Evolutionary conservation across 1,140 invertebrate species (phyloP), one percentile per base, ranked within the genome.

Genomic region (Tetragnatha versicolor): DNA sequence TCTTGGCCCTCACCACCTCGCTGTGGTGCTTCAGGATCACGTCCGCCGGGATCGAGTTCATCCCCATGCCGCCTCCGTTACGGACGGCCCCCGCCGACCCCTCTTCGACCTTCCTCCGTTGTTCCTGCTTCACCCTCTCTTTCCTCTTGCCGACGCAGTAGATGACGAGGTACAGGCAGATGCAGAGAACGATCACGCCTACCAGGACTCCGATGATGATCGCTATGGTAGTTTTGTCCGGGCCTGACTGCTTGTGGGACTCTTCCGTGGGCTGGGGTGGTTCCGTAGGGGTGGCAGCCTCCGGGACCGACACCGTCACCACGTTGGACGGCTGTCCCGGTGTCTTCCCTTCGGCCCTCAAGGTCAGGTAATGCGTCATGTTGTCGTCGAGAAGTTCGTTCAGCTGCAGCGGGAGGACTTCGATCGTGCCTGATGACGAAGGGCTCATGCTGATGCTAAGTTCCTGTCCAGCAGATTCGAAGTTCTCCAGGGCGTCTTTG

Each of bases 21-120:
- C 65, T 79, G 51, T 81, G 82, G 29, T 83, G 82, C 25, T 75
- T 75, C 14, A 83, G 22, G 1, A 83, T 42, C 4, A 82, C 61
- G 39, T 83, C 80, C 5, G 82, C 81, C 3, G 82, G 78, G 51
- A 81, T 81, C 2, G 79, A 81, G 25, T 81, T 80, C 12, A 82
- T 25, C 14, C 66, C 31, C 12, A 37, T 53, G 27, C 17, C 27
- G 4, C 14, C 14, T 31, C 33, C 27, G 5, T 37, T 51, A 4
- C 14, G 1, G 10, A 7, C 27, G 7, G 29, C 17, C 7, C 45
- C 29, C n/a, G 47, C 49, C 25, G 27, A 27, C 10, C 2, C 14
- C 25, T 14, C 37, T 6, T 65, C 45, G 5, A 10, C 25, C 29
- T 58, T 25, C 6, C 33, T 72, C 14, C 9, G 17, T 20, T 2